Evolutionary conservation across 2,113 vertebrate genomes (phyloP).

Genomic region (Rhea americana): DNA sequence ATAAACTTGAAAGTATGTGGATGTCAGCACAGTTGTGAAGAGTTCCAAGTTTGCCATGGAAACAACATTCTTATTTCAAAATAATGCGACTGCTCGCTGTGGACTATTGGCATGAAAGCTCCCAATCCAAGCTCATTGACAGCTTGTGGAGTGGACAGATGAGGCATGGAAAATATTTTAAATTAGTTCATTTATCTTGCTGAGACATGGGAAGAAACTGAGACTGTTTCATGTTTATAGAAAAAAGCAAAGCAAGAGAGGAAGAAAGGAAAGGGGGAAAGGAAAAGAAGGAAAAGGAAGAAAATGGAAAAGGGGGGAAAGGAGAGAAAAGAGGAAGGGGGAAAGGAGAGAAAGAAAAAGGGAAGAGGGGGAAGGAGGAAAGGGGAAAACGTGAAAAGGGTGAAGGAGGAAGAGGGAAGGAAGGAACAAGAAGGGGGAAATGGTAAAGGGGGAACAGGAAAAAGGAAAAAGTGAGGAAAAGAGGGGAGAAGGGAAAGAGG

Average conservation of each 20-base stretch:
- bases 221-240: constrained; percentile 56
- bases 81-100: constrained; percentile 38
- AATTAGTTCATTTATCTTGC: constrained; percentile 81
- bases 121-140: constrained; percentile 65
- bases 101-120: constrained; percentile 59
- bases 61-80: constrained; percentile 62
- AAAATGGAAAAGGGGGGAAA: neutral
- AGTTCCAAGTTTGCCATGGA: constrained; percentile 30
- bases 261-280: neutral
- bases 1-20: constrained; percentile 30
- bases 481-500: neutral
- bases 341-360: neutral
- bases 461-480: neutral
- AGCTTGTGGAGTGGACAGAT: constrained; percentile 76
- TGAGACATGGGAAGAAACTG: constrained; percentile 62
- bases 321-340: neutral
- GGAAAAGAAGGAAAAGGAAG: neutral
- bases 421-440: neutral
- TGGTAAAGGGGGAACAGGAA: neutral
- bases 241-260: neutral
- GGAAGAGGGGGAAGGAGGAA: neutral
- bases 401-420: neutral
- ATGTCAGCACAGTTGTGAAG: constrained; percentile 41
- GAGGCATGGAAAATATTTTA: constrained; percentile 77
- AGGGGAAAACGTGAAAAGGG: neutral